Conservation (phyloP, 2,888 invertebrate genomes). For the Slavum lentiscoides region DNA sequence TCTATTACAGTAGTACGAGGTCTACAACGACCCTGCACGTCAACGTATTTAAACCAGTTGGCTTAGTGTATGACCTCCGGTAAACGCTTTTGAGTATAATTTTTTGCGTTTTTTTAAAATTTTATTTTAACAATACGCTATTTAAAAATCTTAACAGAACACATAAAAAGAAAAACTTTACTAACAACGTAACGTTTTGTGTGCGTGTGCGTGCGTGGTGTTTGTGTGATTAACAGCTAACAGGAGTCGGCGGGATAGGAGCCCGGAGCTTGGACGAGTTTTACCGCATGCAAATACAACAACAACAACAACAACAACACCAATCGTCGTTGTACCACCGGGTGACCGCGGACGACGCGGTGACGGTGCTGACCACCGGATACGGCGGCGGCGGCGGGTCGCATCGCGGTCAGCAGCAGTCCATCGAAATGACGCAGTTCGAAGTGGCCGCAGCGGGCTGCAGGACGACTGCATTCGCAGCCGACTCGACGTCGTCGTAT, state of each 20-base stretch:
- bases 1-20: too few relatives aligned
- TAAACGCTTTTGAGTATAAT: too few relatives aligned
- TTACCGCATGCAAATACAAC: conserved; percentile 48
- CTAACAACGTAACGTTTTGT: conserved; percentile 25
- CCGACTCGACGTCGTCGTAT: neutral
- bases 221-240: conserved; percentile 38
- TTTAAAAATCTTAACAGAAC: too few relatives aligned
- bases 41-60: too few relatives aligned
- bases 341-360: conserved; percentile 15
- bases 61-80: too few relatives aligned
- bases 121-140: too few relatives aligned
- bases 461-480: neutral
- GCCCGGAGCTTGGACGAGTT: conserved; percentile 48
- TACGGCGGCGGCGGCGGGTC: neutral
- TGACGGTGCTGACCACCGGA: neutral
- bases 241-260: conserved; percentile 40
- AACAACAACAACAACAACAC: conserved; percentile 11
- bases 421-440: conserved; percentile 46
- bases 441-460: neutral
- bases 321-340: conserved; percentile 16
- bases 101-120: too few relatives aligned
- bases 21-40: too few relatives aligned
- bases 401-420: conserved; percentile 4
- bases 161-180: neutral
- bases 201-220: conserved; percentile 15